Percentiles rank a stretch among this genome's conserved stretches.
Evolutionary conservation across 1,140 invertebrate genomes (phyloP).

Genomic region (Caerostris extrusa): DNA sequence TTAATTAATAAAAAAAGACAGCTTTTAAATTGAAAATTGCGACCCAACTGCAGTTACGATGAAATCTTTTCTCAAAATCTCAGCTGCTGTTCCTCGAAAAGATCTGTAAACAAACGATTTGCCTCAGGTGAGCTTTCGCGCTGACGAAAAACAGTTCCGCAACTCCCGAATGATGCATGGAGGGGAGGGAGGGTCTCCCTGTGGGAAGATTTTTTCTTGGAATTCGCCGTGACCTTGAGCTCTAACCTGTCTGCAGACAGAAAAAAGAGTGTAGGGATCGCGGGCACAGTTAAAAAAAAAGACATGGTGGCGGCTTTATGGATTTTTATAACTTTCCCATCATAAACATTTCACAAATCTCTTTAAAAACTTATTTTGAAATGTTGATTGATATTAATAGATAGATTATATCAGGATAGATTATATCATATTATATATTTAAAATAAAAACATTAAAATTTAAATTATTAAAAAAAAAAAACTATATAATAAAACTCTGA

Average conservation of each 20-base stretch:
- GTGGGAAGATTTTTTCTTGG: not conserved
- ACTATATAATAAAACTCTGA: too few relatives aligned
- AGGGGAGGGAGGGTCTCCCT: not conserved
- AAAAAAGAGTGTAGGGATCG: not conserved
- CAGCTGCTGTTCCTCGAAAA: not conserved
- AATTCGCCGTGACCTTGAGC: not conserved
- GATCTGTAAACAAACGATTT: not conserved
- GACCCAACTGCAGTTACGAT: not conserved
- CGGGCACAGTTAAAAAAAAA: too few relatives aligned
- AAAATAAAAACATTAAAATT: too few relatives aligned
- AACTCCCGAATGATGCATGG: not conserved
- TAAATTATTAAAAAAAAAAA: too few relatives aligned
- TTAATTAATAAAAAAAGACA: too few relatives aligned
- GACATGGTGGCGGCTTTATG: too few relatives aligned
- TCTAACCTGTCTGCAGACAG: not conserved
- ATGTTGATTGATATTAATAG: too few relatives aligned
- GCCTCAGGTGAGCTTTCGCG: not conserved
- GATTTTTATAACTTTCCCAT: too few relatives aligned
- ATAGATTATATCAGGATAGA: too few relatives aligned
- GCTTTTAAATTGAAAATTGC: not conserved
- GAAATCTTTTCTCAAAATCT: not conserved
- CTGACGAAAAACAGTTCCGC: not conserved
- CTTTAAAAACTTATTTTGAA: too few relatives aligned
- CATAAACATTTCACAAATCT: too few relatives aligned
- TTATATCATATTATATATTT: too few relatives aligned